phyloP scores from a whole-genome alignment of 2,113 vertebrate species.

The Amphilophus citrinellus region DNA sequence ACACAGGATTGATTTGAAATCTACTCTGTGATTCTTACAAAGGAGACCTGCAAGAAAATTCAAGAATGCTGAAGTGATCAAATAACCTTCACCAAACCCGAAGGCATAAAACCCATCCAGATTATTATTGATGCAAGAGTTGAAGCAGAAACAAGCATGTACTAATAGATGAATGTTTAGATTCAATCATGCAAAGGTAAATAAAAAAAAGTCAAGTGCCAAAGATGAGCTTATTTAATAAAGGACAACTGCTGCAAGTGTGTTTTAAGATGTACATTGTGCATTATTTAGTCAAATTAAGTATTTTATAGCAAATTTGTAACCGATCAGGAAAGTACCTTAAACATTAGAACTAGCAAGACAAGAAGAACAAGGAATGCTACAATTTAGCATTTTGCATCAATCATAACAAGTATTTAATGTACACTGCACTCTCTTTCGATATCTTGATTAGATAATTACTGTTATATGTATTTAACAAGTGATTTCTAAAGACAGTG shows the following conservation, averaged over 20 bases:
- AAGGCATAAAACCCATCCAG: conserved; percentile 44
- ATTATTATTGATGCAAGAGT: conserved; percentile 35
- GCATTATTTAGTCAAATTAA: background rate
- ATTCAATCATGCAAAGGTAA: conserved; percentile 26
- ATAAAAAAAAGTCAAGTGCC: background rate
- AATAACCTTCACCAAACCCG: conserved; percentile 57
- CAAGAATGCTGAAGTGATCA: conserved; percentile 38
- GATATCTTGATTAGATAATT: background rate
- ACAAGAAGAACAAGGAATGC: background rate
- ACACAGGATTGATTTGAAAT: conserved; percentile 9
- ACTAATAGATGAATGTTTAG: conserved; percentile 8
- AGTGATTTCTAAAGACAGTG: background rate
- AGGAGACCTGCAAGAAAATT: conserved; percentile 16
- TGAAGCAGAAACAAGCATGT: conserved; percentile 49
- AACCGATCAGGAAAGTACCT: background rate
- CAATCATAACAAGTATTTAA: background rate
- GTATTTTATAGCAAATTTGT: background rate
- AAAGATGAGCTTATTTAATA: background rate
- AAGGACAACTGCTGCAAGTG: background rate
- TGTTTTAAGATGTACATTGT: background rate
- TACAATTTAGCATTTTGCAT: background rate
- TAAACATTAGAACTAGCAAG: background rate
- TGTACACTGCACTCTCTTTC: background rate
- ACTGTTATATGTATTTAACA: background rate
- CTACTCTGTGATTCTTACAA: conserved; percentile 15